These are phyloP conservation scores for Mylabris sibirica DNA, from an alignment of 2,888 invertebrate genomes.

Conservation along the genomic window DNA sequence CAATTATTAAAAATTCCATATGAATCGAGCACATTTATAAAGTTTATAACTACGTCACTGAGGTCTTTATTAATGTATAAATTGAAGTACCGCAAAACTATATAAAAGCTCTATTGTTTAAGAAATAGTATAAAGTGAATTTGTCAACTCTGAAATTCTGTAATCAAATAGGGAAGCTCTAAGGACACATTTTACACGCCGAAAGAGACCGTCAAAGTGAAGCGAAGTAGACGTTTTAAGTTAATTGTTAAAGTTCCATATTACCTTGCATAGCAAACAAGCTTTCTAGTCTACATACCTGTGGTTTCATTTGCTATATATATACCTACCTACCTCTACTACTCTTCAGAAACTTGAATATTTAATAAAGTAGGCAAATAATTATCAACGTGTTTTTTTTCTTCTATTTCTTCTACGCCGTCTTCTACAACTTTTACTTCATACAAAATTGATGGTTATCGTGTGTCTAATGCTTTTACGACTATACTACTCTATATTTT, in stretches of 20 bases:
- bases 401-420: neutral
- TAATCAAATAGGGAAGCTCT: neutral
- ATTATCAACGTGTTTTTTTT: neutral
- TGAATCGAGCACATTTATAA: too few species aligned
- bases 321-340: too few species aligned
- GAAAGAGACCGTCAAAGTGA: neutral
- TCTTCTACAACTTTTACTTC: neutral
- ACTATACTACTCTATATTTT: neutral
- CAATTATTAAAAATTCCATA: too few species aligned
- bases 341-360: neutral
- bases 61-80: too few species aligned
- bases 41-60: too few species aligned
- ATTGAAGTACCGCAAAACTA: too few species aligned
- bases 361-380: neutral
- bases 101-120: too few species aligned
- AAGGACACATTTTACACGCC: neutral
- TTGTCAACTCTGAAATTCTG: neutral
- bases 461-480: neutral
- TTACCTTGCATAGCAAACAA: neutral
- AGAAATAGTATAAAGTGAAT: too few species aligned
- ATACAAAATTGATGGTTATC: neutral
- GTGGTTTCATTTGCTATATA: constrained; percentile 5
- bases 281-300: neutral
- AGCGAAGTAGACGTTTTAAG: neutral
- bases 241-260: constrained; percentile 4